Percentiles rank a stretch among this genome's conserved stretches.
phyloP scores from a whole-genome alignment of 92 coral and sea anemone genomes.

The Palythoa heliodiscus region DNA sequence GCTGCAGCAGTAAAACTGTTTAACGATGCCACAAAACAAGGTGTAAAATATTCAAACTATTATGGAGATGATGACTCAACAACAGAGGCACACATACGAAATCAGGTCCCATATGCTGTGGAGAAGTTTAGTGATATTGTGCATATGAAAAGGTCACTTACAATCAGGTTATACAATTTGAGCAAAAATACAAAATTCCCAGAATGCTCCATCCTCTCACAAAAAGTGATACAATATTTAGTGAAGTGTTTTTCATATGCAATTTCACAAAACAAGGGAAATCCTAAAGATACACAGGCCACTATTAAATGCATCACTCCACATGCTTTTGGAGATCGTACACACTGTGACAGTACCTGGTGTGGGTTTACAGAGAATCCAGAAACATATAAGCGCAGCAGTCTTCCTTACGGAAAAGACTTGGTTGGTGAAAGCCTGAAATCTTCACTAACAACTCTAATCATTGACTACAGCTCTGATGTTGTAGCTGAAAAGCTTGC shows the following conservation, averaged over 20 bases:
- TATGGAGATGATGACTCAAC: slow-evolving; percentile 60
- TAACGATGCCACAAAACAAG: background rate
- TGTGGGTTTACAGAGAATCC: too few species aligned
- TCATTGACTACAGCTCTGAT: too few species aligned
- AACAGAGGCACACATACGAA: slow-evolving; percentile 40
- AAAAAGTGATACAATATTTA: slow-evolving; percentile 30
- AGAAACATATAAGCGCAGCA: slow-evolving; percentile 6
- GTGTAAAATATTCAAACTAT: background rate
- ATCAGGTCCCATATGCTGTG: slow-evolving; percentile 47
- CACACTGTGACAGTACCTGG: slow-evolving; percentile 44
- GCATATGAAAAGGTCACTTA: slow-evolving; percentile 50
- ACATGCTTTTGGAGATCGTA: slow-evolving; percentile 43
- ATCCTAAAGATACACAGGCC: too few species aligned
- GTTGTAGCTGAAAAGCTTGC: too few species aligned
- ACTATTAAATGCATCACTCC: slow-evolving; percentile 34
- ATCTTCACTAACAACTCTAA: too few species aligned
- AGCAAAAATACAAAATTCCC: slow-evolving; percentile 3
- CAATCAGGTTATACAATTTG: slow-evolving; percentile 29
- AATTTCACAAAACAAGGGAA: slow-evolving; percentile 23
- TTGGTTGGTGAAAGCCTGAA: slow-evolving; percentile 31
- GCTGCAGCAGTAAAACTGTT: slow-evolving; percentile 58
- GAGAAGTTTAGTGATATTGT: slow-evolving; percentile 54
- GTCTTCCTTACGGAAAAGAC: too few species aligned
- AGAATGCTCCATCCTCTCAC: slow-evolving; percentile 15
- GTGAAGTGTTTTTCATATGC: slow-evolving; percentile 15